Conservation (phyloP, 2,797 vertebrate species). For the Microctenopoma stevenorrisi region DNA sequence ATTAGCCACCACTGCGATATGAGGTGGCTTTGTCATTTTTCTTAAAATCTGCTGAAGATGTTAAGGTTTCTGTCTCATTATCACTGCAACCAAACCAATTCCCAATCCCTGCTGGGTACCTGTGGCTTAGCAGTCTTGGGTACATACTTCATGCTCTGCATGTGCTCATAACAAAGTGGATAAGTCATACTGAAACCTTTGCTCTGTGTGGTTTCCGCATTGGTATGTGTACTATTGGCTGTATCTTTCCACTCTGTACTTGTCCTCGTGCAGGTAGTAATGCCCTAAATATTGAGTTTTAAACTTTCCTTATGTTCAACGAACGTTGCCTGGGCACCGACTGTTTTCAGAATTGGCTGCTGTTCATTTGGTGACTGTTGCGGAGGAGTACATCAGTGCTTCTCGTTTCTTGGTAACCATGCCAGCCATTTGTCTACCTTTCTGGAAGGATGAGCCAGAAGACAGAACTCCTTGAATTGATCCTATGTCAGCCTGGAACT, state of each 20-base stretch:
- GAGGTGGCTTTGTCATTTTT: constrained; percentile 65
- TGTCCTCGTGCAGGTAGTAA: constrained; percentile 16
- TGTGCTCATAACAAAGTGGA: constrained; percentile 41
- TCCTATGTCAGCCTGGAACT: constrained; percentile 28
- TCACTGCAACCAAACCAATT: constrained; percentile 52
- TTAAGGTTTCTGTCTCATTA: constrained; percentile 65
- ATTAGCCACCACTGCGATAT: constrained; percentile 53
- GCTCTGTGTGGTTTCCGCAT: constrained; percentile 25
- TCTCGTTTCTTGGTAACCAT: constrained; percentile 37
- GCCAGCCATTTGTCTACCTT: constrained; percentile 50
- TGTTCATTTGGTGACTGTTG: constrained; percentile 58
- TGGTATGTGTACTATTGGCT: constrained; percentile 15
- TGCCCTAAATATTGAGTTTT: constrained; percentile 18
- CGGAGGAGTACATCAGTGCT: constrained; percentile 45
- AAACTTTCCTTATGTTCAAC: constrained; percentile 21
- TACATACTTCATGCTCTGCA: constrained; percentile 11
- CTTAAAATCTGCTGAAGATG: constrained; percentile 46
- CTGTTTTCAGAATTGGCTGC: constrained; percentile 47
- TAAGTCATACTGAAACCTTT: constrained; percentile 36
- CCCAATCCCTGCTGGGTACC: constrained; percentile 37
- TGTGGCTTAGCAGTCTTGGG: constrained; percentile 37
- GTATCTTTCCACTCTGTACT: constrained; percentile 11
- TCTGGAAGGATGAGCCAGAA: constrained; percentile 16
- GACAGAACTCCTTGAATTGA: constrained; percentile 23
- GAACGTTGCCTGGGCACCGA: constrained; percentile 2